Percentiles rank a stretch among this genome's conserved stretches.
These are phyloP conservation scores for Imbricaverruca yamaguchii DNA, from an alignment of 2,888 invertebrate species.

Conservation along the genomic window DNA sequence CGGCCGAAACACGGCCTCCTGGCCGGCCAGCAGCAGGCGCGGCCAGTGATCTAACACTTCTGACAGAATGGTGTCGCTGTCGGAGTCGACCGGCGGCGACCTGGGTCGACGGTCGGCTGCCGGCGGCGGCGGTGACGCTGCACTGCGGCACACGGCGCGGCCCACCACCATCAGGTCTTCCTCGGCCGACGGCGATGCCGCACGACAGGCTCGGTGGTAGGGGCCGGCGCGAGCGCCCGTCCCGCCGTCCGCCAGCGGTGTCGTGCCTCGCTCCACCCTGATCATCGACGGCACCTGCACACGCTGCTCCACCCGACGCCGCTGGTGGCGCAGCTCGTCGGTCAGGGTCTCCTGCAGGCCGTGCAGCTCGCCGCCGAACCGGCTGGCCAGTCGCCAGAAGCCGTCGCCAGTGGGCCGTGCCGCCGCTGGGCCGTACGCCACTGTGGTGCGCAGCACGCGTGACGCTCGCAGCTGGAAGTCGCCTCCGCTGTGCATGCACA, in stretches of 20 bases:
- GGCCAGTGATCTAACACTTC: neutral
- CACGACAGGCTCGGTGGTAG: neutral
- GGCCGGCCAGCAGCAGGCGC: slow-evolving; percentile 13
- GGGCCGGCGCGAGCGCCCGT: neutral
- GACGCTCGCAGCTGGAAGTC: neutral
- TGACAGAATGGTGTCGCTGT: neutral
- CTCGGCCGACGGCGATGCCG: neutral
- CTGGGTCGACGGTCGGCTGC: neutral
- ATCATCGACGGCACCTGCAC: neutral
- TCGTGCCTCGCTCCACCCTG: neutral
- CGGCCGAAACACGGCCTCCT: slow-evolving; percentile 9
- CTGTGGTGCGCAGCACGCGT: neutral
- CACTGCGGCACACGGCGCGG: neutral
- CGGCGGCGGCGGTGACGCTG: neutral
- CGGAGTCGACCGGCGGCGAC: neutral
- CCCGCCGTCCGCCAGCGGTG: neutral
- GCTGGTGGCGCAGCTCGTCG: neutral
- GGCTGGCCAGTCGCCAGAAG: slow-evolving; percentile 15
- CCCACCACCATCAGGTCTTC: neutral
- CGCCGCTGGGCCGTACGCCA: neutral
- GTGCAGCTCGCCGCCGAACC: slow-evolving; percentile 18
- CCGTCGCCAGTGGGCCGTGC: neutral
- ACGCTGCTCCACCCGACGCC: neutral
- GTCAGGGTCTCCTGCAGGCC: slow-evolving; percentile 5
- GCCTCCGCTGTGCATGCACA: slow-evolving; percentile 8